Percentiles rank a stretch among this genome's conserved stretches.
Conservation (phyloP, 2,797 vertebrate species). For the Schizopygopsis malacanthus region DNA sequence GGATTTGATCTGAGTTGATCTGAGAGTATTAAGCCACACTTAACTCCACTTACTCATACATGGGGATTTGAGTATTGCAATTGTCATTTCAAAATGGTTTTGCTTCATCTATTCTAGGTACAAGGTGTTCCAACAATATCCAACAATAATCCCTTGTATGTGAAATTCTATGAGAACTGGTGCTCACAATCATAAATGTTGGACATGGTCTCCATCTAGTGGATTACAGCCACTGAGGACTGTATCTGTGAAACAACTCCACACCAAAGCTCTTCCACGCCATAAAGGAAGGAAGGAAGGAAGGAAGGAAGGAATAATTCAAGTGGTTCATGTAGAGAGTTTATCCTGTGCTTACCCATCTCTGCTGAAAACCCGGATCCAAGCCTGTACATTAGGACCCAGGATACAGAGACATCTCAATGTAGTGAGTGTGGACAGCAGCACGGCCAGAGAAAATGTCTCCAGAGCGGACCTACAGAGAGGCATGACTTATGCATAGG, state of each 20-base stretch:
- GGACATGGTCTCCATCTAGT: slow-evolving; percentile 54
- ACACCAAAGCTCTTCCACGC: background rate
- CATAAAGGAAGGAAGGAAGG: background rate
- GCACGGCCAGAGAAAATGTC: slow-evolving; percentile 90
- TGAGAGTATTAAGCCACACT: background rate
- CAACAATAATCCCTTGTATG: background rate
- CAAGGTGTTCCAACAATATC: too few species aligned
- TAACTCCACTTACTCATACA: background rate
- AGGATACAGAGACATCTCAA: slow-evolving; percentile 91
- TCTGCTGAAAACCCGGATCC: slow-evolving; percentile 95
- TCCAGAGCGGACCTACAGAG: slow-evolving; percentile 85
- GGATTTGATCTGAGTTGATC: slow-evolving; percentile 6
- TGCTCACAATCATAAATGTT: background rate
- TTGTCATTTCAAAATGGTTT: slow-evolving; percentile 7
- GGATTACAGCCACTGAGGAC: slow-evolving; percentile 2
- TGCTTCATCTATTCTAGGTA: background rate
- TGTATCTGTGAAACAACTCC: background rate
- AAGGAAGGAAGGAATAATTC: background rate
- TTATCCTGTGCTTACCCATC: slow-evolving; percentile 83
- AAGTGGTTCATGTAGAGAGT: background rate
- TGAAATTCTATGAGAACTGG: background rate
- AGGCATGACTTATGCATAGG: background rate
- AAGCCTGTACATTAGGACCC: slow-evolving; percentile 92
- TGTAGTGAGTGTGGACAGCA: slow-evolving; percentile 90
- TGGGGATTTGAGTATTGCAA: background rate